phyloP scores from a whole-genome alignment of 2,797 vertebrate species.

The Pangasius sanitwongsei region DNA sequence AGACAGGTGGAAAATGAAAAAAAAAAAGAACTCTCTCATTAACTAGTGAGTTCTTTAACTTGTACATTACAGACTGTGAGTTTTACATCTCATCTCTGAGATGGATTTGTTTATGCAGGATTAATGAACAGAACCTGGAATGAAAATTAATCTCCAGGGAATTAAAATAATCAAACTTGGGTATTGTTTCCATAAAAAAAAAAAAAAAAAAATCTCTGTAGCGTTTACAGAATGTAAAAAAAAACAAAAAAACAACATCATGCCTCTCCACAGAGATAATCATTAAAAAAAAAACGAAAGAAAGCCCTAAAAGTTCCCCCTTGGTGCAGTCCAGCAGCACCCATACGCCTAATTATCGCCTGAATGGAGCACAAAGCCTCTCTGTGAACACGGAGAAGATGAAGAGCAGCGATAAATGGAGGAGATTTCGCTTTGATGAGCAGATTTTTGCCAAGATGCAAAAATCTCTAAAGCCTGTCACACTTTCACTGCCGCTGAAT shows the following conservation, averaged over 20 bases:
- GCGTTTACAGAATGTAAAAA: not conserved
- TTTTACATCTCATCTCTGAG: not conserved
- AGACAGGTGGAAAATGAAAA: slow-evolving; percentile 51
- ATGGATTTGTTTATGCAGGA: not conserved
- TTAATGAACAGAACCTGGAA: slow-evolving; percentile 14
- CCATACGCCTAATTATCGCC: slow-evolving; percentile 39
- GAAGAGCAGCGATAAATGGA: slow-evolving; percentile 36
- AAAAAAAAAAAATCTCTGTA: not conserved
- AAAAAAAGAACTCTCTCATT: not conserved
- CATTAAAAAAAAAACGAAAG: slow-evolving; percentile 17
- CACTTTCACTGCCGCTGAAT: slow-evolving; percentile 29
- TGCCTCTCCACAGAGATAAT: not conserved
- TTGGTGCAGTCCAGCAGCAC: slow-evolving; percentile 5
- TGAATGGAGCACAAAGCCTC: not conserved
- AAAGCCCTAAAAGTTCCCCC: not conserved
- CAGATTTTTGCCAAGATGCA: slow-evolving; percentile 27
- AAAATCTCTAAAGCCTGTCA: slow-evolving; percentile 24
- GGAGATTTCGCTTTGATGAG: slow-evolving; percentile 39
- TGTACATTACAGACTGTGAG: not conserved
- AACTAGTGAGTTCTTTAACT: not conserved
- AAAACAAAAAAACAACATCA: not conserved
- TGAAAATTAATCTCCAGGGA: not conserved
- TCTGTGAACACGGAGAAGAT: slow-evolving; percentile 23
- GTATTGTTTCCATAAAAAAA: not conserved
- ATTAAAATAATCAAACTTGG: not conserved